Evolutionary conservation across 2,888 invertebrate genomes (phyloP), one percentile per base, ranked within the genome.

Genomic region (Xestia c-nigrum): DNA sequence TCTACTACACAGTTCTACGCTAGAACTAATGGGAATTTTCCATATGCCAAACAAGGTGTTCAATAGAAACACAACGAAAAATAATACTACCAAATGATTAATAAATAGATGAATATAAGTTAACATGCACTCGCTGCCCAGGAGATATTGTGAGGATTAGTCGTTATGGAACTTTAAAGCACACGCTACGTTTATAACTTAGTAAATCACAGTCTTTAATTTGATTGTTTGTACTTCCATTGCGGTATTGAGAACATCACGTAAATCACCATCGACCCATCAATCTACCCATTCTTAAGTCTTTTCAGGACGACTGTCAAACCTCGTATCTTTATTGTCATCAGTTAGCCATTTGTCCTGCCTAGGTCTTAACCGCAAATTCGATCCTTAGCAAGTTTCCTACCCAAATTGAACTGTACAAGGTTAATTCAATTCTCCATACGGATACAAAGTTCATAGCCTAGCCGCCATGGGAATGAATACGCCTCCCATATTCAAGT

Each of bases 401-500:
- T 38, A n/a, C 46, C 67, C 40, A 61, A 81, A 74, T 66, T 38
- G 24, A 59, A 63, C 31, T 9, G 21, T 59, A 59, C 68, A 85
- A 85, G 87, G 86, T 74, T 85, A 85, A 83, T 52, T 78, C 76
- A 77, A 81, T 85, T 69, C 81, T 84, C 84, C 72, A 85, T 71
- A 83, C 75, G 85, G 85, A 88, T 83, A 85, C 85, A 83, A 75
- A 88, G 82, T 87, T 88, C 87, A 87, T 87, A 86, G 82, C 76
- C 74, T 81, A 74, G 61, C 77, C 78, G 70, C 81, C 82, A 80
- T 74, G 84, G 80, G 79, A 86, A 81, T 81, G 77, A 81, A 84
- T 84, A 86, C 80, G 70, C 71, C 74, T 74, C 70, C 91, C 90
- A 88, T 90, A 90, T 84, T 79, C 69, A 70, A 85, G 87, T 90